These are phyloP conservation scores for Psix sp. DNA, from an alignment of 1,140 invertebrate genomes.

Conservation along the genomic window DNA sequence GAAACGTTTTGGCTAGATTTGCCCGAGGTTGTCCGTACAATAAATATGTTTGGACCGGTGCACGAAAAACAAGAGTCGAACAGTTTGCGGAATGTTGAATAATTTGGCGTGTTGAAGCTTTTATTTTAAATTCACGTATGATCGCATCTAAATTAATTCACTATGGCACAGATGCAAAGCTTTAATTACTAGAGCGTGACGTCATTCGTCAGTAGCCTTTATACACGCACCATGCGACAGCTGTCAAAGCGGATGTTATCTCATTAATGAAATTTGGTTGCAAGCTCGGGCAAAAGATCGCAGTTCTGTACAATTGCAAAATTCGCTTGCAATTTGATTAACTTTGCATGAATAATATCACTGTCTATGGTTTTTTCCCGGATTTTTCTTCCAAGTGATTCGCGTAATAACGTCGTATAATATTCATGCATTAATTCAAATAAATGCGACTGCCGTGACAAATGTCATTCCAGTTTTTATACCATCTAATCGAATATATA, in stretches of 20 bases:
- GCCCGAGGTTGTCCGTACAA: background rate
- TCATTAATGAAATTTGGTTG: conserved; percentile 64
- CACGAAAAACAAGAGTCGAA: conserved; percentile 19
- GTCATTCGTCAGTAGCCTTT: conserved; percentile 64
- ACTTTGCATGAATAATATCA: conserved; percentile 52
- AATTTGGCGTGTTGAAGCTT: conserved; percentile 38
- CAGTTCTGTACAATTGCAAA: conserved; percentile 55
- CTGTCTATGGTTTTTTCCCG: conserved; percentile 33
- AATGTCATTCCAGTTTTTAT: too few relatives aligned
- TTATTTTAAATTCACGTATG: conserved; percentile 60
- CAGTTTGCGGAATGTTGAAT: conserved; percentile 35
- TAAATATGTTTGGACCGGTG: background rate
- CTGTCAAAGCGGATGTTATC: conserved; percentile 62
- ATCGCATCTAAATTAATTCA: conserved; percentile 61
- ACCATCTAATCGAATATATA: too few relatives aligned
- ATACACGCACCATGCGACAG: conserved; percentile 62
- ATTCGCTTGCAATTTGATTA: conserved; percentile 54
- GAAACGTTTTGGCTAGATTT: too few relatives aligned
- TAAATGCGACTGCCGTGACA: too few relatives aligned
- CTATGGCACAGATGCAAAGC: conserved; percentile 59
- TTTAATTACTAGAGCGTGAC: conserved; percentile 64
- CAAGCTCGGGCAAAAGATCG: conserved; percentile 52
- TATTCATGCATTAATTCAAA: background rate
- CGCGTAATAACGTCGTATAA: background rate
- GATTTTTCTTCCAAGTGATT: background rate